Percentiles rank a stretch among this genome's conserved stretches.
Evolutionary conservation across 1,140 invertebrate species (phyloP).

Genomic region (Spodoptera litura): DNA sequence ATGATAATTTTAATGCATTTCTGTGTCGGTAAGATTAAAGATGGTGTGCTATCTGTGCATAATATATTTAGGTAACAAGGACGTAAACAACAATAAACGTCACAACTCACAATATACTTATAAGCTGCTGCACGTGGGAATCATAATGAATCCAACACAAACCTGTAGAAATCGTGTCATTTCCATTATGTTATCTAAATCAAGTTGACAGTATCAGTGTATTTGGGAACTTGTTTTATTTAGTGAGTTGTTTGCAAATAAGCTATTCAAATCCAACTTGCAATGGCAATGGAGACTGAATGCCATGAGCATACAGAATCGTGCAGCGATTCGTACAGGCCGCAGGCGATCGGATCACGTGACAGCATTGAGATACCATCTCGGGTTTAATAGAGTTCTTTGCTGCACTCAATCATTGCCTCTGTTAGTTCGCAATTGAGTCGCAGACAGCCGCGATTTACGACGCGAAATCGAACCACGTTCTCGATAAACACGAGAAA

Average conservation of each 20-base stretch:
- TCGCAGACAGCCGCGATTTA: slow-evolving; percentile 52
- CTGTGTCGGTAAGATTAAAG: too few relatives aligned
- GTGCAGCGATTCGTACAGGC: slow-evolving; percentile 62
- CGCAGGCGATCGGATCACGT: slow-evolving; percentile 71
- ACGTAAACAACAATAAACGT: slow-evolving; percentile 23
- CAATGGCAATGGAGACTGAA: slow-evolving; percentile 54
- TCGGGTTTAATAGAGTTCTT: slow-evolving; percentile 78
- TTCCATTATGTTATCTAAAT: slow-evolving; percentile 4
- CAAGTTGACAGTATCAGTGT: not conserved
- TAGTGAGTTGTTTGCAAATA: too few relatives aligned
- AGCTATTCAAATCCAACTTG: not conserved
- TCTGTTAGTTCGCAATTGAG: slow-evolving; percentile 52
- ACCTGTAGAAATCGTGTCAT: slow-evolving; percentile 2
- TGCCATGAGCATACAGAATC: slow-evolving; percentile 52
- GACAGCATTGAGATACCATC: slow-evolving; percentile 74
- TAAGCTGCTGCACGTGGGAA: slow-evolving; percentile 20
- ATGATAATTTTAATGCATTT: not conserved
- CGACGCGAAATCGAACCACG: slow-evolving; percentile 41
- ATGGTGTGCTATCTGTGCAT: not conserved
- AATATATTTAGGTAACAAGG: not conserved
- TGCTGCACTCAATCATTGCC: slow-evolving; percentile 71
- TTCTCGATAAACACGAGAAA: slow-evolving; percentile 11
- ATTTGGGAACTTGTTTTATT: not conserved
- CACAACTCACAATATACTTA: slow-evolving; percentile 15
- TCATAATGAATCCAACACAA: not conserved